phyloP scores from a whole-genome alignment of 1,140 invertebrate genomes.

The Melipona quadrifasciata region DNA sequence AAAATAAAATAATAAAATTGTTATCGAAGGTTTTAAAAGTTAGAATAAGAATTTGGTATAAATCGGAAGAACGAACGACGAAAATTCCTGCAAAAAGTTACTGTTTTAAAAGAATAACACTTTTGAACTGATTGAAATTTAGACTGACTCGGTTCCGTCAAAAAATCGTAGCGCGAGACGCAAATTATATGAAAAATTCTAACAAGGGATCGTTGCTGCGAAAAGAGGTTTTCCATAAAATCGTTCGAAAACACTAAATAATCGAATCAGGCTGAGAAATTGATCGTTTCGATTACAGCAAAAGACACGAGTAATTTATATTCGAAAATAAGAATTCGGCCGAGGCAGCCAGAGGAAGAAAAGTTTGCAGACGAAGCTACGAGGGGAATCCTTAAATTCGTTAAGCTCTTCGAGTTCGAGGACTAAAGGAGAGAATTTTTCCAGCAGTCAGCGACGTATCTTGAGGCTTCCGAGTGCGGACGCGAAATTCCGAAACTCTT shows the following conservation, averaged over 20 bases:
- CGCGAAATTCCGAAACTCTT: background rate
- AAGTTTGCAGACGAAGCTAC: background rate
- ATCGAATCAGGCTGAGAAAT: background rate
- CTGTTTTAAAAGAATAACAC: too few species aligned
- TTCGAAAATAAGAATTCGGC: background rate
- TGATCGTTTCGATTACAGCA: background rate
- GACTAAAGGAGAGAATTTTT: background rate
- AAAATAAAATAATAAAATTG: too few species aligned
- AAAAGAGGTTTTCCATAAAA: background rate
- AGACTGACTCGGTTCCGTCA: background rate
- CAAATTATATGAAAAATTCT: background rate
- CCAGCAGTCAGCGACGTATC: background rate
- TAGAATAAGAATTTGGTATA: background rate
- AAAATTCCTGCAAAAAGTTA: too few species aligned
- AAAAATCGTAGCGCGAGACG: background rate
- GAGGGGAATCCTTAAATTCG: background rate
- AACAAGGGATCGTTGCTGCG: background rate
- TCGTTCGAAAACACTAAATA: background rate
- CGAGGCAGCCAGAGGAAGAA: too few species aligned
- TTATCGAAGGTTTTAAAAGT: background rate
- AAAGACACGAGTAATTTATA: background rate
- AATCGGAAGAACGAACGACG: too few species aligned
- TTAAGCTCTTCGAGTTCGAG: background rate
- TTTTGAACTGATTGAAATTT: background rate
- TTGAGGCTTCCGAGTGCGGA: background rate